Conservation (phyloP, 2,113 vertebrate genomes). For the Nestor notabilis region DNA sequence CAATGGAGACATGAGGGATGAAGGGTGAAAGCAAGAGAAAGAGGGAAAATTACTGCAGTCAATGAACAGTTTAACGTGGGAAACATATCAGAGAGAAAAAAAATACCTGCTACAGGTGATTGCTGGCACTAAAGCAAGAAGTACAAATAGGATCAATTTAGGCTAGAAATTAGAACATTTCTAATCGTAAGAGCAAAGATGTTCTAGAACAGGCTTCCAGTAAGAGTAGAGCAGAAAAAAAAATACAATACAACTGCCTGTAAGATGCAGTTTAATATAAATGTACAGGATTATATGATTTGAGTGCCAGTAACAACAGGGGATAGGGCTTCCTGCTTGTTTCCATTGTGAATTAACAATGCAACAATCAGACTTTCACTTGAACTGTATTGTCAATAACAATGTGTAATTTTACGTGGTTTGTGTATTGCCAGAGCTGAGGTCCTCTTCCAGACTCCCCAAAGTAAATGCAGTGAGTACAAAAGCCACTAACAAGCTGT, state of each 20-base stretch:
- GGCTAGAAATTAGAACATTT: neutral
- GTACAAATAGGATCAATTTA: neutral
- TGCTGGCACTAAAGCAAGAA: neutral
- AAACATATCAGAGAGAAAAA: neutral
- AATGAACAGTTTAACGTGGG: neutral
- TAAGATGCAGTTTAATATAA: neutral
- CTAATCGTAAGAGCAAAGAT: neutral
- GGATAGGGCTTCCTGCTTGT: neutral
- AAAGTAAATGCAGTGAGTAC: neutral
- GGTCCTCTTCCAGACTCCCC: neutral
- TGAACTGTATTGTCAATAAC: neutral
- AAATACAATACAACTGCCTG: neutral
- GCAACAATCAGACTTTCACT: slow-evolving; percentile 29
- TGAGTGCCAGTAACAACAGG: neutral
- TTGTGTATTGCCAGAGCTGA: neutral
- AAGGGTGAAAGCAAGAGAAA: neutral
- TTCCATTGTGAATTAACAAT: slow-evolving; percentile 45
- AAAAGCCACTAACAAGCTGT: neutral
- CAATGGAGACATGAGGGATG: neutral
- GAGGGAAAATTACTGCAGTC: neutral
- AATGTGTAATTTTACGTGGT: neutral
- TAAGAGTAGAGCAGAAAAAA: neutral
- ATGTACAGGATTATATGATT: neutral
- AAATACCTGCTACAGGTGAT: neutral
- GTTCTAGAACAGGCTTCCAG: neutral